Base-by-base conservation (phyloP, 2,113 vertebrate genomes). In the Speoplatyrhinus poulsoni region DNA sequence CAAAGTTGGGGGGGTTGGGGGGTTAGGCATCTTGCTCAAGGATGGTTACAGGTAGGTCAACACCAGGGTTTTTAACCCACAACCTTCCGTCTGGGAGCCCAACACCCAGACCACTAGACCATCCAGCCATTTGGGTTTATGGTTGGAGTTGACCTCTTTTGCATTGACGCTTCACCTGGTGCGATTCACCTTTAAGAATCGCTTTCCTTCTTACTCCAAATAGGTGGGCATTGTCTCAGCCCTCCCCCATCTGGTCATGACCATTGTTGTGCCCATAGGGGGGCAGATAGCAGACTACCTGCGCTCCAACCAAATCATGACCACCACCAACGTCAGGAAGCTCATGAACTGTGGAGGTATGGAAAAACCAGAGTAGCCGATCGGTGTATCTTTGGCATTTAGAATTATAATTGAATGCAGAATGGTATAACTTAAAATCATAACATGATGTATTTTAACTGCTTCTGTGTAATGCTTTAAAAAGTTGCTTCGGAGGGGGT, bases 261-360 rank as follows among this genome's bases (percentile, higher is more conserved):
- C 95, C 48, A 95, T 96, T 71, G 91, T 96, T 0, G 95, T 97
- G 54, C 95, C 95, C 66, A 95, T 97, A 0, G 95, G 95, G 9
- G 95, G 95, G 9, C 95, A 96, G 85, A 73, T 97, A 7, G 95
- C 95, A 0, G 95, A 97, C 84, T 94, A 94, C 71, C 83, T 97
- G 58, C 86, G 95, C 46, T 84, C 83, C 10, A 92, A 94, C 60
- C 91, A 93, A 0, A 93, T 97, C 73, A 96, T 97, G 95, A 92
- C 93, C 73, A 97, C 95, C 60, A 97, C 95, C 3, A 96, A 95
- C 4, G 95, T 97, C 84, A 91, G 95, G 78, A 97, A 97, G 76
- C 69, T 96, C 63, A 97, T 97, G 95, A 97, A 97, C 88, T 97
- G 95, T 15, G 95, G 95, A 77, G 95, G 95, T 96, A 83, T 91